Evolutionary conservation across 2,113 vertebrate species (phyloP).

Genomic region (Petroica traversi): DNA sequence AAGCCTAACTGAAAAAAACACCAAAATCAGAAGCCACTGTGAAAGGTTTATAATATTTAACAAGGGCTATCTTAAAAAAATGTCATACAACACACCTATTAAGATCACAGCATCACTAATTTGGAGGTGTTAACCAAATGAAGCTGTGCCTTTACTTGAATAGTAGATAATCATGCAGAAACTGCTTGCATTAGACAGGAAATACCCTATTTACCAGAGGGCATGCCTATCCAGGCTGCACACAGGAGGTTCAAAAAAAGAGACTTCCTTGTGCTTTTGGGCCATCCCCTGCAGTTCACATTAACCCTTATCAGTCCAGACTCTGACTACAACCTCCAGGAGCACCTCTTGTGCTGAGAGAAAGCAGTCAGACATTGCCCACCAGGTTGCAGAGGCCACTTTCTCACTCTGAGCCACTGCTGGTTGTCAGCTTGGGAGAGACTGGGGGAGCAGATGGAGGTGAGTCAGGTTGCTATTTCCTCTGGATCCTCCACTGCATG

Average conservation of each 20-base stretch:
- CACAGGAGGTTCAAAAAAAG: not conserved
- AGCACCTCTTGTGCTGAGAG: not conserved
- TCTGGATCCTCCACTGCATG: not conserved
- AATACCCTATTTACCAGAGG: not conserved
- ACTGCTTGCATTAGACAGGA: not conserved
- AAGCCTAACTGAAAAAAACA: not conserved
- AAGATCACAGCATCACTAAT: not conserved
- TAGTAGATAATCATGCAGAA: not conserved
- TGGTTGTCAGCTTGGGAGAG: not conserved
- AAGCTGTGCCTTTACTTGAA: not conserved
- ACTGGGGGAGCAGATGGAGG: not conserved
- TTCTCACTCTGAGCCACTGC: not conserved
- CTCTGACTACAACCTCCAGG: not conserved
- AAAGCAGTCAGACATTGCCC: not conserved
- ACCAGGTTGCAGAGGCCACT: fast-evolving
- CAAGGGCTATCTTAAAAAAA: not conserved
- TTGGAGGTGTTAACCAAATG: not conserved
- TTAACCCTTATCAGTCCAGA: not conserved
- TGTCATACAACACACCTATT: not conserved
- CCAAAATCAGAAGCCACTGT: not conserved
- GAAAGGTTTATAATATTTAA: not conserved
- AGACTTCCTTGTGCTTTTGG: not conserved
- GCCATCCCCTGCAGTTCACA: not conserved
- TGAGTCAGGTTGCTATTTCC: not conserved
- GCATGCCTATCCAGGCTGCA: not conserved